Evolutionary conservation across 1,140 invertebrate genomes (phyloP).

Genomic region (Camponotus vicinus): DNA sequence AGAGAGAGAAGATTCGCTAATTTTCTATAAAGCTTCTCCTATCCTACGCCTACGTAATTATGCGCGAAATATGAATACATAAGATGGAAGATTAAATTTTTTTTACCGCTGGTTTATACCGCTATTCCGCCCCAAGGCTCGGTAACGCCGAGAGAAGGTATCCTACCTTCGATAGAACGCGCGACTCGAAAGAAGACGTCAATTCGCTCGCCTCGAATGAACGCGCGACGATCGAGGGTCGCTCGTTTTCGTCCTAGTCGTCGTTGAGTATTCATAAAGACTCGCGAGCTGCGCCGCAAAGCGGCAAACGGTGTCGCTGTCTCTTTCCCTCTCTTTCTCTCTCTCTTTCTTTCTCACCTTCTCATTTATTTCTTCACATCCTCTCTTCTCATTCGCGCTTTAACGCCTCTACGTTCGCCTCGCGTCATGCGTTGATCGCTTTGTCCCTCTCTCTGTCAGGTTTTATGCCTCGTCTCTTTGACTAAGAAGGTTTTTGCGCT

Average conservation of each 20-base stretch:
- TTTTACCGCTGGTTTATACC: not conserved
- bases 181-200: conserved; percentile 68
- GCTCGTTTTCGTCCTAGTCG: conserved; percentile 36
- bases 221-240: conserved; percentile 16
- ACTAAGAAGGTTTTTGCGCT: conserved; percentile 76
- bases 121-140: not conserved
- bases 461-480: conserved; percentile 73
- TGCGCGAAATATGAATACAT: not conserved
- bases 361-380: conserved; percentile 74
- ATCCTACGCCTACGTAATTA: not conserved
- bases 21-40: not conserved
- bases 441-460: not conserved
- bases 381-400: conserved; percentile 68
- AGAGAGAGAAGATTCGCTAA: not conserved
- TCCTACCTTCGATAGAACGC: not conserved
- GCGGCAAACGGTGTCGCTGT: conserved; percentile 62
- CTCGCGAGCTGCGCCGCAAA: conserved; percentile 53
- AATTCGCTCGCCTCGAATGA: conserved; percentile 62
- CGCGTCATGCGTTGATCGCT: conserved; percentile 23
- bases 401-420: conserved; percentile 62
- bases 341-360: conserved; percentile 30
- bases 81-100: not conserved
- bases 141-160: not conserved
- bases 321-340: conserved; percentile 12
- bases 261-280: conserved; percentile 67